These are phyloP conservation scores for Phlogophora meticulosa DNA, from an alignment of 2,888 invertebrate genomes.

Conservation along the genomic window DNA sequence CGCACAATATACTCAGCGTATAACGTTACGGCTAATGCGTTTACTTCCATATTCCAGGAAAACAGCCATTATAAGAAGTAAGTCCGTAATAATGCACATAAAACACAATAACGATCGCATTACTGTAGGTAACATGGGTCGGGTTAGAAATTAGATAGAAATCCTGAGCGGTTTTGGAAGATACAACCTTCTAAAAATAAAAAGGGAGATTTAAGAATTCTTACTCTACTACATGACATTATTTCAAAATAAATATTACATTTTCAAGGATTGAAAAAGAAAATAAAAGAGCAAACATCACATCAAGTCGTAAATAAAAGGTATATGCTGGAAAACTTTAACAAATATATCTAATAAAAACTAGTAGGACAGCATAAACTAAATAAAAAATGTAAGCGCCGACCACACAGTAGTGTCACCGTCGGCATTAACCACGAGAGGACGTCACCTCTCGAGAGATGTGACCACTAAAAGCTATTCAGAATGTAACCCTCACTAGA, in stretches of 20 bases:
- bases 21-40: constrained; percentile 58
- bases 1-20: constrained; percentile 36
- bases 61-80: constrained; percentile 56
- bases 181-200: constrained; percentile 14
- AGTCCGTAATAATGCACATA: constrained; percentile 51
- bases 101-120: constrained; percentile 54
- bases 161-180: constrained; percentile 40
- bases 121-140: constrained; percentile 51
- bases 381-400: constrained; percentile 46
- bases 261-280: not conserved
- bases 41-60: constrained; percentile 56
- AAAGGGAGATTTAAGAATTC: not conserved
- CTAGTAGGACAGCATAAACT: constrained; percentile 44
- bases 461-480: constrained; percentile 63
- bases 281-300: not conserved
- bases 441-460: constrained; percentile 46
- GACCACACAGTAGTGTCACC: constrained; percentile 50
- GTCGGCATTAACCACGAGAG: constrained; percentile 49
- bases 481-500: constrained; percentile 39
- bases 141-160: constrained; percentile 18
- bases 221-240: not conserved
- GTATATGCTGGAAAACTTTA: constrained; percentile 9
- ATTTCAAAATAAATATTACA: not conserved
- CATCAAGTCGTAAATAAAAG: not conserved
- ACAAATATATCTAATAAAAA: constrained; percentile 10